phyloP scores from a whole-genome alignment of 2,113 vertebrate genomes.

The Cacatua alba region DNA sequence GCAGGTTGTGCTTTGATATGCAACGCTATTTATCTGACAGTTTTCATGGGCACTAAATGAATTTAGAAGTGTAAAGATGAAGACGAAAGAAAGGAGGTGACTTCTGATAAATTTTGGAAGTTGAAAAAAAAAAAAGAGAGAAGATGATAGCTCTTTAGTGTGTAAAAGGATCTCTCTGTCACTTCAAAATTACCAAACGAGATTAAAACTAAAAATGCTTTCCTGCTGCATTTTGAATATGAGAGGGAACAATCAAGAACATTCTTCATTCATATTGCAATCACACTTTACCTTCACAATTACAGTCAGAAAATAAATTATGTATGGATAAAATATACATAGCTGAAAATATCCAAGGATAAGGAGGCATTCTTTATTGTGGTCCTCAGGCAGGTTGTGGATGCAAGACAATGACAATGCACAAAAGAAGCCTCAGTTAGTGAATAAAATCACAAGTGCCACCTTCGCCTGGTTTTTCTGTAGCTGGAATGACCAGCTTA shows the following conservation, averaged over 20 bases:
- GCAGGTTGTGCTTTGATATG: neutral
- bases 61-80: neutral
- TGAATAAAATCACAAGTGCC: neutral
- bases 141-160: accelerated
- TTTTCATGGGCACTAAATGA: neutral
- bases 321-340: neutral
- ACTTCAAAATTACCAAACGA: neutral
- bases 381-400: neutral
- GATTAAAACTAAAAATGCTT: neutral
- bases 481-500: neutral
- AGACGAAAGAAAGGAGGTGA: neutral
- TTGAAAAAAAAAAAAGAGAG: neutral
- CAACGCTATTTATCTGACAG: neutral
- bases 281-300: neutral
- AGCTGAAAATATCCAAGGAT: neutral
- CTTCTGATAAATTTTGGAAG: neutral
- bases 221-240: neutral
- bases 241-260: neutral
- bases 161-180: neutral
- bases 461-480: neutral
- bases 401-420: neutral
- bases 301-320: neutral
- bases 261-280: neutral
- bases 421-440: neutral
- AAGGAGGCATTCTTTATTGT: neutral